A percentile compares a stretch with the other conserved stretches of the same genome.
Evolutionary conservation across 92 coral and sea anemone species (phyloP).

Genomic region (Porites lobata): DNA sequence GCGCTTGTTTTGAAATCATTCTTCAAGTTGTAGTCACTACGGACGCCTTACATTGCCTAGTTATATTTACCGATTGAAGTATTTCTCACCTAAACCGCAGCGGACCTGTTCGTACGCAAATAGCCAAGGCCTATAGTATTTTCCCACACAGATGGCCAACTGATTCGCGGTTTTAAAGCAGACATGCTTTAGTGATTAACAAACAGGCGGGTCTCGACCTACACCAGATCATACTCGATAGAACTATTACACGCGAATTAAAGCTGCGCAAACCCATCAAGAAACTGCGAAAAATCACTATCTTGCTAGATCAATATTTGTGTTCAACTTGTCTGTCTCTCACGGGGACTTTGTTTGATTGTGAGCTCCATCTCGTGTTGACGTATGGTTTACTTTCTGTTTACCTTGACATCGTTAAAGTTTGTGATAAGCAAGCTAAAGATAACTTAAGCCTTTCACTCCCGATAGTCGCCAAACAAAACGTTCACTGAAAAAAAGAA

Average conservation of each 20-base stretch:
- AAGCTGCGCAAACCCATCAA: not conserved
- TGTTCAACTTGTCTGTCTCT: not conserved
- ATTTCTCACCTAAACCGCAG: slow-evolving; percentile 25
- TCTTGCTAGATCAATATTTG: slow-evolving; percentile 34
- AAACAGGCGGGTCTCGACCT: slow-evolving; percentile 1
- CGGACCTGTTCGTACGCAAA: not conserved
- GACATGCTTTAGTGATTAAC: slow-evolving; percentile 32
- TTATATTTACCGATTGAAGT: not conserved
- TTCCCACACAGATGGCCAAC: slow-evolving; percentile 39
- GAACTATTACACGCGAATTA: not conserved
- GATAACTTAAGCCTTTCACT: not conserved
- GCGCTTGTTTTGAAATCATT: slow-evolving; percentile 14
- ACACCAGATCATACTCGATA: not conserved
- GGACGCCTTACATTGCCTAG: not conserved
- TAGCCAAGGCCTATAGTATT: not conserved
- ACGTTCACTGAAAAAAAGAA: no score
- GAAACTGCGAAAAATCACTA: not conserved
- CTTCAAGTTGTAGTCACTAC: slow-evolving; percentile 1
- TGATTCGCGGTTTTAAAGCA: slow-evolving; percentile 22
- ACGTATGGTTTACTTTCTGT: slow-evolving; percentile 3
- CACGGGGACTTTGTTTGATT: slow-evolving; percentile 5
- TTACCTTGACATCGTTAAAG: slow-evolving; percentile 4
- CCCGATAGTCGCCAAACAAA: no score
- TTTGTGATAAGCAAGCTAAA: slow-evolving; percentile 21
- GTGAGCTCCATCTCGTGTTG: slow-evolving; percentile 10